These are phyloP conservation scores for Proales similis DNA, from an alignment of 1,140 invertebrate species.

Conservation along the genomic window DNA sequence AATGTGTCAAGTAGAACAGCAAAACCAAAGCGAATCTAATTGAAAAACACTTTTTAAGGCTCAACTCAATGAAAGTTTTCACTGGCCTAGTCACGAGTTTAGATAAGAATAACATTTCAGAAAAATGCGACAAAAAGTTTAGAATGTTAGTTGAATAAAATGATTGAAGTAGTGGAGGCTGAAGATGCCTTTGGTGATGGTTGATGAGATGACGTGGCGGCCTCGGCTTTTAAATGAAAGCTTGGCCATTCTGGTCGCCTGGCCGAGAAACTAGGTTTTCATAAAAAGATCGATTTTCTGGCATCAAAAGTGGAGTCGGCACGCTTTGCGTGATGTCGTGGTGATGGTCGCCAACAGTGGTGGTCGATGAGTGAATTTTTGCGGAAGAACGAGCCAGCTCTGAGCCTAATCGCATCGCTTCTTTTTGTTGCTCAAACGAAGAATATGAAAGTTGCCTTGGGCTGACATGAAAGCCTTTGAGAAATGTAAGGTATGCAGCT, in stretches of 20 bases:
- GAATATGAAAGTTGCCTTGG: not conserved
- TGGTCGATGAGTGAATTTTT: not conserved
- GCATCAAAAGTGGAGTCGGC: not conserved
- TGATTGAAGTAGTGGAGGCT: not conserved
- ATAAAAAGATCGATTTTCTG: not conserved
- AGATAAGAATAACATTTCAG: too few species aligned
- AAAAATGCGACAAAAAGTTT: not conserved
- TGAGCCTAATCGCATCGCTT: not conserved
- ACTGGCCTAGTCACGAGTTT: too few species aligned
- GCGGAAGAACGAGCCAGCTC: not conserved
- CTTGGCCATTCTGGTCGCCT: not conserved
- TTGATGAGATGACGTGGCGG: not conserved
- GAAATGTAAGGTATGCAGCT: conserved; percentile 18
- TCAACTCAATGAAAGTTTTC: too few species aligned
- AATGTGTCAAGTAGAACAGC: too few species aligned
- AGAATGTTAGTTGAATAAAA: not conserved
- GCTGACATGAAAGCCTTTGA: not conserved
- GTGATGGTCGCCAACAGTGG: not conserved
- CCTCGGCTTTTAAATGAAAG: not conserved
- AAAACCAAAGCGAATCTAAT: too few species aligned
- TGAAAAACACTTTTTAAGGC: too few species aligned
- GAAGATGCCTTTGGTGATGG: not conserved
- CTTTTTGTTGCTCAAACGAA: not conserved
- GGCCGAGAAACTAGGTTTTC: not conserved
- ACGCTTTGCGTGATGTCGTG: too few species aligned